A percentile compares a stretch with the other conserved stretches of the same genome.
Conservation (phyloP, 2,113 vertebrate genomes). For the Mirza zaza region DNA sequence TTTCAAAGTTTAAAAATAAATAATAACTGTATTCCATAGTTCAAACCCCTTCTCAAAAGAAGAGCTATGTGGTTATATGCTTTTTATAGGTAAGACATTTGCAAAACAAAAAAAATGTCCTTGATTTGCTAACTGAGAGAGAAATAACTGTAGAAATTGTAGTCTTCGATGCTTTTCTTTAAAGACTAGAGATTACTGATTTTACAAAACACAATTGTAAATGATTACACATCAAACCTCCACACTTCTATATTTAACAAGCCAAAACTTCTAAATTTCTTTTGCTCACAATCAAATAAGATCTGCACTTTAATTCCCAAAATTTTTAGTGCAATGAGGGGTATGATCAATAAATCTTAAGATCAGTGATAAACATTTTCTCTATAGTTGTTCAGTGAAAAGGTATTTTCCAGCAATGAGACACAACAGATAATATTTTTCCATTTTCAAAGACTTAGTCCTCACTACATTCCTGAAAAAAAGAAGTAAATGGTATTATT, state of each 20-base stretch:
- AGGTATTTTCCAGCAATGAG: background rate
- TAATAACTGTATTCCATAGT: background rate
- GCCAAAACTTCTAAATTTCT: background rate
- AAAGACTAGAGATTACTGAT: background rate
- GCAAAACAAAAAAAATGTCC: background rate
- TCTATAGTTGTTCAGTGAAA: background rate
- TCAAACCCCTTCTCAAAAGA: conserved; percentile 33
- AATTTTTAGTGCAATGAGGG: background rate
- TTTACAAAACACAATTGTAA: conserved; percentile 31
- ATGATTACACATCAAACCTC: background rate
- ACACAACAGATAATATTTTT: conserved; percentile 34
- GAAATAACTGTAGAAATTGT: background rate
- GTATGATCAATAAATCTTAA: background rate
- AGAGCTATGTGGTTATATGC: background rate
- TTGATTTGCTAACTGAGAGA: conserved; percentile 11
- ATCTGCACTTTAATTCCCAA: background rate
- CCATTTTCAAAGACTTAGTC: conserved; percentile 26
- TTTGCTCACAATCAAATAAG: conserved; percentile 19
- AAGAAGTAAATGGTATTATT: conserved; percentile 5
- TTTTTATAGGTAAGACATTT: background rate
- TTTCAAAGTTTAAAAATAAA: background rate
- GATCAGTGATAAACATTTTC: background rate
- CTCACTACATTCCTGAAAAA: conserved; percentile 8
- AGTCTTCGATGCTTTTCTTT: background rate
- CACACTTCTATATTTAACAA: background rate